Conservation (phyloP, 1,140 invertebrate genomes). For the Micrasema minimum region DNA sequence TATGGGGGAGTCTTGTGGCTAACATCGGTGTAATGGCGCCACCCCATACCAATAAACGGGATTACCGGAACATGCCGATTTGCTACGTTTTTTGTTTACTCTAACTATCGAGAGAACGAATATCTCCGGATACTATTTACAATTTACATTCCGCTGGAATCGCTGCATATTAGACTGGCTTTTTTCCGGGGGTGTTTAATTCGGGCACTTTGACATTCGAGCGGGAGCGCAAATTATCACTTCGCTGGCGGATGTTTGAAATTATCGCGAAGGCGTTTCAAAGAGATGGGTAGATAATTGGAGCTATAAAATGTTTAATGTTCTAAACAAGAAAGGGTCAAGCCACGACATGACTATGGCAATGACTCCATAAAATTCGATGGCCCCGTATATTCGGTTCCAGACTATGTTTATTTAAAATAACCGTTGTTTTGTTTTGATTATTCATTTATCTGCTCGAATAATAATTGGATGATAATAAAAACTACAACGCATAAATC, state of each 20-base stretch:
- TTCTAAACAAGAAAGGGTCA: constrained; percentile 19
- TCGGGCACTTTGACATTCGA: constrained; percentile 16
- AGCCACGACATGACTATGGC: background rate
- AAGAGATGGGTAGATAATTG: constrained; percentile 22
- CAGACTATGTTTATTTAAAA: too few relatives aligned
- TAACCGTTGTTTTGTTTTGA: too few relatives aligned
- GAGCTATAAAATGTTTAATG: constrained; percentile 22
- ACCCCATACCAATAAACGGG: constrained; percentile 21
- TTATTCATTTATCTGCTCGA: too few relatives aligned
- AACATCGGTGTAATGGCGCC: constrained; percentile 37
- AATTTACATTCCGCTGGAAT: background rate
- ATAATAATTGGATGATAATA: too few relatives aligned
- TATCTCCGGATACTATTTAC: constrained; percentile 3
- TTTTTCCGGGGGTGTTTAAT: constrained; percentile 7
- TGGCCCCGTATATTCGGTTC: too few relatives aligned
- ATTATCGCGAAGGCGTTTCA: constrained; percentile 27
- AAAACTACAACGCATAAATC: too few relatives aligned
- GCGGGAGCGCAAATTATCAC: constrained; percentile 25
- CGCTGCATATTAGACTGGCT: constrained; percentile 16
- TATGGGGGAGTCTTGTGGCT: constrained; percentile 35
- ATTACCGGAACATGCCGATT: constrained; percentile 36
- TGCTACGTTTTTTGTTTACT: constrained; percentile 21
- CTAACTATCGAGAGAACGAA: constrained; percentile 24
- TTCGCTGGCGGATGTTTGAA: constrained; percentile 13
- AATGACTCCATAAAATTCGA: too few relatives aligned